Evolutionary conservation across 2,113 vertebrate genomes (phyloP), one percentile per base, ranked within the genome.

Genomic region (Meleagris gallopavo): DNA sequence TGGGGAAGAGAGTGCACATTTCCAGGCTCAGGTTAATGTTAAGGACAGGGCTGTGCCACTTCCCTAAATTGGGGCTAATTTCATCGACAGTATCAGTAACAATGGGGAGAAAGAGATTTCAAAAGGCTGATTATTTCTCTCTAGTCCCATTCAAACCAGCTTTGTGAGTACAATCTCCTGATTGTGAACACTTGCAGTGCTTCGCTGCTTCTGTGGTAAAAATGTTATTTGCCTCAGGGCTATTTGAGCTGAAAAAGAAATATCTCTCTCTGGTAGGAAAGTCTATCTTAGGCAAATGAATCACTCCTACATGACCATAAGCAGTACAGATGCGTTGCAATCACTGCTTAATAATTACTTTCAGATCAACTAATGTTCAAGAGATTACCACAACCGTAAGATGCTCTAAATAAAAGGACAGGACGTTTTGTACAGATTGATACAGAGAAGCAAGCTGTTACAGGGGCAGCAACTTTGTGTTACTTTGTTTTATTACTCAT

Each of bases 301-400:
- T 91, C 85, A 46, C 75, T 88, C n/a, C 13, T 88, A 67, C 66
- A 52, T 0, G 5, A 65, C 76, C 88, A 93, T 90, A 83, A 96
- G 85, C 65, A 69, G 65, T 67, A 88, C 89, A 94, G 78, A 95
- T 93, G 94, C 83, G 76, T 95, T 83, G 88, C 88, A 96, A 95
- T 93, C 90, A 81, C 83, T 61, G 87, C 61, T 86, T 86, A 90
- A 82, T 93, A 95, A 91, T 91, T 93, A n/a, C 48, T 95, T 86
- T 95, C 76, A 95, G 90, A 81, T 91, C 85, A 94, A 96, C 88
- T 90, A 81, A 71, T 91, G 54, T 86, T 91, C 36, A 61, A 81
- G 83, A 79, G 76, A 88, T 93, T 88, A 82, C 85, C 2, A 21
- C 84, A 87, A 90, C 60, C 91, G 77, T 92, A 94, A 57, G 40